These are phyloP conservation scores for Acronicta leporina DNA, from an alignment of 2,888 invertebrate genomes.

Conservation along the genomic window DNA sequence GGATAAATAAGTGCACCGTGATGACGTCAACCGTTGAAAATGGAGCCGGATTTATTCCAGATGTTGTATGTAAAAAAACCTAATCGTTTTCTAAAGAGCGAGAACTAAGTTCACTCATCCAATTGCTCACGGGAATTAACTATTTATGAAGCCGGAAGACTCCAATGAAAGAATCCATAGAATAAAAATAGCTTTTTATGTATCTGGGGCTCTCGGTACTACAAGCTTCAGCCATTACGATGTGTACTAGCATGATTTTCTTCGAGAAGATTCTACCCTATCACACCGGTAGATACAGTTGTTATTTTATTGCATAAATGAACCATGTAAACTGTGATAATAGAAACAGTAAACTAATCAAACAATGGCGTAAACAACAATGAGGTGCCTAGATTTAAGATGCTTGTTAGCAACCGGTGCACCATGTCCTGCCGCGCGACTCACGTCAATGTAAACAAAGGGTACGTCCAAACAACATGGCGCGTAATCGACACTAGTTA, in stretches of 20 bases:
- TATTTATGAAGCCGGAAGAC: conserved; percentile 47
- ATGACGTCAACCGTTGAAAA: conserved; percentile 8
- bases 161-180: conserved; percentile 54
- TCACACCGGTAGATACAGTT: not conserved
- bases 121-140: conserved; percentile 22
- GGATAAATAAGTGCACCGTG: too few relatives aligned
- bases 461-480: conserved; percentile 63
- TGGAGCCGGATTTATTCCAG: conserved; percentile 8
- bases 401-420: conserved; percentile 42
- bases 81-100: not conserved
- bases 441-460: conserved; percentile 66
- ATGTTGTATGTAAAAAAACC: not conserved
- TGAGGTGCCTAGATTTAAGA: conserved; percentile 45
- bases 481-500: conserved; percentile 66
- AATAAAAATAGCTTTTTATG: conserved; percentile 50
- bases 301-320: not conserved
- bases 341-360: conserved; percentile 14
- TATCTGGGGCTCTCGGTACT: conserved; percentile 58
- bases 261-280: conserved; percentile 40
- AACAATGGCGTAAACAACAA: conserved; percentile 46
- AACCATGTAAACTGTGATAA: conserved; percentile 3
- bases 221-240: conserved; percentile 65
- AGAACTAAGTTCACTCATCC: conserved; percentile 3
- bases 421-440: conserved; percentile 50
- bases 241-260: conserved; percentile 65